Conservation (phyloP, 2,888 invertebrate species). For the Marronus borbonicus region DNA sequence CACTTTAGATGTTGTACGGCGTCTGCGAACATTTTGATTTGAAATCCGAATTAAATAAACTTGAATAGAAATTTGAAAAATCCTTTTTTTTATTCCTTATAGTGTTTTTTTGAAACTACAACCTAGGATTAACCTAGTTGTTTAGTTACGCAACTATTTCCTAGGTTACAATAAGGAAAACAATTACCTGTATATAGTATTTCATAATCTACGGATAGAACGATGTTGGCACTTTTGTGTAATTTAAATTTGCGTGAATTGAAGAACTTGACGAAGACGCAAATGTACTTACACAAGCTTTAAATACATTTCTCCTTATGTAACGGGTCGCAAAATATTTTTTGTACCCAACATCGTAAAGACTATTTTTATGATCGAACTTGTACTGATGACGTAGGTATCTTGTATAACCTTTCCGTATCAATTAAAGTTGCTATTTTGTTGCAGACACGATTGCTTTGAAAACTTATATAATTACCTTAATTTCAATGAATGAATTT, state of each 20-base stretch:
- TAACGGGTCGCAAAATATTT: slow-evolving; percentile 19
- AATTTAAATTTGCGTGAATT: slow-evolving; percentile 33
- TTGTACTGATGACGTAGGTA: slow-evolving; percentile 20
- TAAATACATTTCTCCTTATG: slow-evolving; percentile 18
- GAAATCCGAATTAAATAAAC: too few relatives aligned
- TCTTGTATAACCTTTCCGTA: slow-evolving; percentile 13
- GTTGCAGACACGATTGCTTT: slow-evolving; percentile 15
- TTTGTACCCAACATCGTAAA: slow-evolving; percentile 15
- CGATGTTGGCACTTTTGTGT: slow-evolving; percentile 28
- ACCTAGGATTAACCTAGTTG: neutral
- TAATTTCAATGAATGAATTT: slow-evolving; percentile 27
- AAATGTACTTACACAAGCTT: slow-evolving; percentile 28
- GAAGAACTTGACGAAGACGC: slow-evolving; percentile 25
- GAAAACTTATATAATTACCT: slow-evolving; percentile 19
- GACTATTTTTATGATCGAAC: slow-evolving; percentile 17
- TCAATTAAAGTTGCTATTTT: slow-evolving; percentile 31
- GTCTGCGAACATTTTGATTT: too few relatives aligned
- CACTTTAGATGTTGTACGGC: too few relatives aligned
- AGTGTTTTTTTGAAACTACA: too few relatives aligned
- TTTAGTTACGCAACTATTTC: neutral
- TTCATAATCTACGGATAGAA: slow-evolving; percentile 20
- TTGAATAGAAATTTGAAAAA: too few relatives aligned
- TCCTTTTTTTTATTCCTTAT: too few relatives aligned
- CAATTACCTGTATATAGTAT: neutral
- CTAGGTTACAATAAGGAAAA: too few relatives aligned